Evolutionary conservation across 2,113 vertebrate species (phyloP).

Genomic region (Odocoileus virginianus): DNA sequence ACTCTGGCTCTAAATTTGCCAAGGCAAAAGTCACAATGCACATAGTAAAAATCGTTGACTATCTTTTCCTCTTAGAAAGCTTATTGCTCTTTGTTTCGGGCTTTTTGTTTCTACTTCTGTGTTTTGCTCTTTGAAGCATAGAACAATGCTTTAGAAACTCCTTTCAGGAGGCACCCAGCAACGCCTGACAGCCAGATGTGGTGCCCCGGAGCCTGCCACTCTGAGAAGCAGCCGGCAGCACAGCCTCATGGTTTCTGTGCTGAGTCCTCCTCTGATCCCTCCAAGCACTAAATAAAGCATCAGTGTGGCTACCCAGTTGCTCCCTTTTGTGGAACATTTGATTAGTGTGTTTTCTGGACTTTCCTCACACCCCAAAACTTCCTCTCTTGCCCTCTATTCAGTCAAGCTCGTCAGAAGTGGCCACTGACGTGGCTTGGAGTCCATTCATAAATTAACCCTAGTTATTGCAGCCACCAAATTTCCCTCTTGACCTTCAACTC

Average conservation of each 20-base stretch:
- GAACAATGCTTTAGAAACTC: neutral
- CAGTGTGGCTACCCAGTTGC: fast-evolving
- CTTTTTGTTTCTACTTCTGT: neutral
- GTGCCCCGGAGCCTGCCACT: neutral
- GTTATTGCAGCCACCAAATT: constrained; percentile 10
- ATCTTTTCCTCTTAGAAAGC: neutral
- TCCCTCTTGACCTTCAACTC: constrained; percentile 66
- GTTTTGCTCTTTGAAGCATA: neutral
- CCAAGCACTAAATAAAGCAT: neutral
- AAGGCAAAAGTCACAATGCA: neutral
- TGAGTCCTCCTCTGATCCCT: neutral
- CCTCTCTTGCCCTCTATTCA: neutral
- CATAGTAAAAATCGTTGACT: neutral
- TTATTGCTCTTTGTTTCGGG: neutral
- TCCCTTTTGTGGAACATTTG: constrained; percentile 21
- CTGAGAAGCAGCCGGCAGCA: neutral
- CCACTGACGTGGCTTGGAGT: neutral
- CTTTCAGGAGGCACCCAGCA: neutral
- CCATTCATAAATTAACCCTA: constrained; percentile 16
- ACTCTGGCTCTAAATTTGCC: neutral
- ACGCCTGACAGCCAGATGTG: neutral
- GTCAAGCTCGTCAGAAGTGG: neutral
- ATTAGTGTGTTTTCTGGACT: constrained; percentile 34
- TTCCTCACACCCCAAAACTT: constrained; percentile 37
- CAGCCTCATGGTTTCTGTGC: fast-evolving